phyloP scores from a whole-genome alignment of 2,888 invertebrate genomes.

The Lasioglossum zephyrum region DNA sequence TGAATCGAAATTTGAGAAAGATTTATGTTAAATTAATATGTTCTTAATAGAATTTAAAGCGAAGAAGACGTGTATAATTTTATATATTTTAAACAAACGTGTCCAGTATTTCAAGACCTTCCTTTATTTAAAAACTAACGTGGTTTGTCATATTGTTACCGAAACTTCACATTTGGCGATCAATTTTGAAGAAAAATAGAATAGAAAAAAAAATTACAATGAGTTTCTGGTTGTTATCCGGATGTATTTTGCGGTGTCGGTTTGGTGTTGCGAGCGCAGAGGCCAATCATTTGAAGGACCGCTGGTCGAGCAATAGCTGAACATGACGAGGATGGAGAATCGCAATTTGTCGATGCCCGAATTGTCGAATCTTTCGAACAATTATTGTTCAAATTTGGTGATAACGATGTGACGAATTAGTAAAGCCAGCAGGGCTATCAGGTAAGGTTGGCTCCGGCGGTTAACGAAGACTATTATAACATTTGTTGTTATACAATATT shows the following conservation, averaged over 20 bases:
- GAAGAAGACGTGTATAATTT: not conserved
- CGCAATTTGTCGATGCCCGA: not conserved
- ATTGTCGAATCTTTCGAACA: not conserved
- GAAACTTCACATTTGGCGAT: not conserved
- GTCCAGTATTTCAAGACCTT: not conserved
- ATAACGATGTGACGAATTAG: not conserved
- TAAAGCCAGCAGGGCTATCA: not conserved
- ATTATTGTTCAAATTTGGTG: not conserved
- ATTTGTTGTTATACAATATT: not conserved
- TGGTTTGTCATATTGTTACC: not conserved
- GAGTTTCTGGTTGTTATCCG: not conserved
- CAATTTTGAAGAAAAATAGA: not conserved
- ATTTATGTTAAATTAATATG: not conserved
- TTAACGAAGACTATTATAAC: not conserved
- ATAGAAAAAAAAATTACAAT: not conserved
- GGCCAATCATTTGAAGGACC: not conserved
- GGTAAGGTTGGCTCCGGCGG: not conserved
- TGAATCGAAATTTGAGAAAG: not conserved
- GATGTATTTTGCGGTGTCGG: not conserved
- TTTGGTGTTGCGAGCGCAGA: not conserved
- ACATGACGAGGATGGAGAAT: not conserved
- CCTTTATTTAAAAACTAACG: not conserved
- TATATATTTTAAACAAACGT: not conserved
- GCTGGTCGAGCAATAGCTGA: not conserved
- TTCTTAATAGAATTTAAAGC: not conserved